Base-by-base conservation (phyloP, 2,113 vertebrate species). In the Marcusenius ussheri region DNA sequence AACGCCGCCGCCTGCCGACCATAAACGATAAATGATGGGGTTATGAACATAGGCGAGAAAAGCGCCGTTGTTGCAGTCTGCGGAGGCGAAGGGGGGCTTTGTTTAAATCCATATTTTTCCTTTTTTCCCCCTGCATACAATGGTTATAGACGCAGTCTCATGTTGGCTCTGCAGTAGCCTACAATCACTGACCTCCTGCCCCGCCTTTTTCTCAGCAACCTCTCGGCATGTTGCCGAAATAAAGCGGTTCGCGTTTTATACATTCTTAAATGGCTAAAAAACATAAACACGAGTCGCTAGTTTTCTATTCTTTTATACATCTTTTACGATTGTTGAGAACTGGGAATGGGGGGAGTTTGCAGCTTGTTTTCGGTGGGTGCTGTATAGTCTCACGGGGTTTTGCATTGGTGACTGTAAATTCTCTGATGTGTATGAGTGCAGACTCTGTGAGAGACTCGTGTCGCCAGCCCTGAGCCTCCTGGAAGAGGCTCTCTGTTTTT, bases 1-100 rank as follows among this genome's bases (percentile, higher is more conserved):
- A 84, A 84, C 83, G 21, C 83, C 45, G 84, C 49, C 46, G 84
- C 84, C 84, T 87, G 84, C 45, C 46, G 84, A 51, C 31, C 84
- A 53, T 9, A 53, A 87, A 87, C 27, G 5, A 56, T 87, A 87
- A 87, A 87, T 39, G 15, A 11, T 13, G 35, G 35, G 31, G 5
- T 80, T 80, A 80, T 80, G 35, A 19, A 19, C 5, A 80, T 19
- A 42, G 74, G 35, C 35, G 13, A 80, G 74, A 42, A 42, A 42
- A 11, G 70, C 70, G 70, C 11, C 70, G 70, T 9, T 80, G 74
- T 5, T 42, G 35, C 35, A 15, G 31, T 80, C 35, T 39, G 35
- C 31, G 35, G 15, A 77, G 70, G 31, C 70, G 70, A 77, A 77
- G 70, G 70, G 31, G 31, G 13, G 15, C 35, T 39, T 80, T 80